phyloP scores from a whole-genome alignment of 1,140 invertebrate species.

The Dolichoris vasculosae region DNA sequence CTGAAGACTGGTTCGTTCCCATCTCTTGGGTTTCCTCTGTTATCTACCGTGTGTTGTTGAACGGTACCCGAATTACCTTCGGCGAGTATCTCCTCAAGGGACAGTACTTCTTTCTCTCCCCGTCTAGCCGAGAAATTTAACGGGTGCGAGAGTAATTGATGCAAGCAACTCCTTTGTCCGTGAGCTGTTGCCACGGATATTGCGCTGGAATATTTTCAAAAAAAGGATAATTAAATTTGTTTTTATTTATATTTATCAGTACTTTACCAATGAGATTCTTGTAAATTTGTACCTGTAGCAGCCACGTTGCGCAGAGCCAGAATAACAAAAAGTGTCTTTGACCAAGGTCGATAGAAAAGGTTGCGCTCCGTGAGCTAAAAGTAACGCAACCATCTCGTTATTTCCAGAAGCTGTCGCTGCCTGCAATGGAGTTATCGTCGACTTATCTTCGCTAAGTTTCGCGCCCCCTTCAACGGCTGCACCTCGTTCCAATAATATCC shows the following conservation, averaged over 20 bases:
- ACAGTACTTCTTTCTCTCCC: slow-evolving; percentile 84
- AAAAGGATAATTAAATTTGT: not conserved
- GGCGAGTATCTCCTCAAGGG: slow-evolving; percentile 91
- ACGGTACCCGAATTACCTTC: slow-evolving; percentile 78
- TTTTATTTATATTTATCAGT: not conserved
- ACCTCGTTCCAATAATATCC: slow-evolving; percentile 83
- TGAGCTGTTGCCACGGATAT: slow-evolving; percentile 91
- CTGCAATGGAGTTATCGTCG: slow-evolving; percentile 90
- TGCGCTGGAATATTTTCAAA: slow-evolving; percentile 75
- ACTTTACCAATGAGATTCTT: not conserved
- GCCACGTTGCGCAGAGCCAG: slow-evolving; percentile 87
- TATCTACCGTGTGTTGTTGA: slow-evolving; percentile 65
- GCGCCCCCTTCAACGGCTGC: slow-evolving; percentile 91
- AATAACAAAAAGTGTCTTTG: slow-evolving; percentile 89
- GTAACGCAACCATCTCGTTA: slow-evolving; percentile 85
- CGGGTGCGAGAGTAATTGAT: slow-evolving; percentile 86
- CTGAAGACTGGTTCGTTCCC: slow-evolving; percentile 79
- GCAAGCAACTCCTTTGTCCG: slow-evolving; percentile 84
- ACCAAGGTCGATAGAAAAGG: slow-evolving; percentile 89
- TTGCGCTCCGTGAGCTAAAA: slow-evolving; percentile 88
- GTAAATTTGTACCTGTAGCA: slow-evolving; percentile 79
- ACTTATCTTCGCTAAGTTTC: slow-evolving; percentile 85
- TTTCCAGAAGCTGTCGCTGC: slow-evolving; percentile 88
- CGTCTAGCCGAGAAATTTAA: slow-evolving; percentile 77
- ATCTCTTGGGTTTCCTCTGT: slow-evolving; percentile 70